phyloP scores from a whole-genome alignment of 2,797 vertebrate genomes.

The Dipus sagitta region DNA sequence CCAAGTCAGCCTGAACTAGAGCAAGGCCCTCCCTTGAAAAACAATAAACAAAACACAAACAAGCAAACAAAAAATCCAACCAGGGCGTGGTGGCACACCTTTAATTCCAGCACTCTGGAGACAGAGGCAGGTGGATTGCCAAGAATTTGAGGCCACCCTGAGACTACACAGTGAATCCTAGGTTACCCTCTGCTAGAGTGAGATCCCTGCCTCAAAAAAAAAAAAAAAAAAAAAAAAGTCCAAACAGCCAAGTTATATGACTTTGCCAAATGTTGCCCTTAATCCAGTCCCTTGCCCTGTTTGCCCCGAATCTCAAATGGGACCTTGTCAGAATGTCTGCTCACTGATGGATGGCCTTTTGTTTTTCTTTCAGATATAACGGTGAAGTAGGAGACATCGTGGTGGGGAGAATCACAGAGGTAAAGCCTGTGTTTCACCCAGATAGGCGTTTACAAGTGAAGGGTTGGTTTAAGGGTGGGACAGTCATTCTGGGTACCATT shows the following conservation, averaged over 20 bases:
- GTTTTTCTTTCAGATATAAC: constrained; percentile 91
- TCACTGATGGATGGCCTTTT: background rate
- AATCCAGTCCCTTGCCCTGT: background rate
- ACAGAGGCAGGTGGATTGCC: no score
- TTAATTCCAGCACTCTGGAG: no score
- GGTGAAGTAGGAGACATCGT: constrained; percentile 99
- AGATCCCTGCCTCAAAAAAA: no score
- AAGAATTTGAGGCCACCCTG: no score
- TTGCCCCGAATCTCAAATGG: background rate
- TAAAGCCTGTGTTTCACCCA: constrained; percentile 73
- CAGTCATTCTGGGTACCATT: background rate
- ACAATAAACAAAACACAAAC: no score
- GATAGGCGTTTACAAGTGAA: background rate
- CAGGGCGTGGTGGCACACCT: no score
- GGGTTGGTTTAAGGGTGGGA: background rate
- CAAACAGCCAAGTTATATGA: background rate
- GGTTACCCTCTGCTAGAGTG: no score
- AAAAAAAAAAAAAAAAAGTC: no score
- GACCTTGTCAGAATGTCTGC: background rate
- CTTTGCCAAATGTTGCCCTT: background rate
- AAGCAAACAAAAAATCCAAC: no score
- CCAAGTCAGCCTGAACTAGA: no score
- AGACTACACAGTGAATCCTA: no score
- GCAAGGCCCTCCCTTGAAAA: no score
- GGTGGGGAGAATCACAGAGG: constrained; percentile 98